Percentiles rank a stretch among this genome's conserved stretches.
These are phyloP conservation scores for Percina caprodes DNA, from an alignment of 2,113 vertebrate genomes.

Conservation along the genomic window DNA sequence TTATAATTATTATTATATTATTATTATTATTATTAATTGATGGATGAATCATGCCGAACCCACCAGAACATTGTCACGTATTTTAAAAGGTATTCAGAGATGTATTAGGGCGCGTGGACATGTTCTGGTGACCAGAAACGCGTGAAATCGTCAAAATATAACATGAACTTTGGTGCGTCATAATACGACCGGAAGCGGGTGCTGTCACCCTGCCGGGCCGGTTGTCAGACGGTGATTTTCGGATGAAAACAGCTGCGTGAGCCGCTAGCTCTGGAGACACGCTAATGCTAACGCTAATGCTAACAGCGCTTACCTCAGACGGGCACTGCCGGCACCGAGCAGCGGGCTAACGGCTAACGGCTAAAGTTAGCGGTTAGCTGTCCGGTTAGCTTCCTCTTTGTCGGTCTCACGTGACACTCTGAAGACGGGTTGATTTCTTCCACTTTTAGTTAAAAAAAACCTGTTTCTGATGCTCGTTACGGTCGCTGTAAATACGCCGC, in stretches of 20 bases:
- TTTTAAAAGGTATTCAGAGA: accelerated
- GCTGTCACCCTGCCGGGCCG: background rate
- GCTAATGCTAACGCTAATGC: slow-evolving; percentile 39
- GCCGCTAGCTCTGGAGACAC: background rate
- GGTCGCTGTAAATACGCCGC: background rate
- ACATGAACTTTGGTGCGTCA: no score
- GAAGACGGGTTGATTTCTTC: background rate
- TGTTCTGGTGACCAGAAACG: no score
- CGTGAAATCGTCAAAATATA: background rate
- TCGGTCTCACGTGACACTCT: no score
- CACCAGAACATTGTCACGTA: accelerated
- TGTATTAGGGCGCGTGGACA: background rate
- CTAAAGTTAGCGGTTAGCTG: background rate
- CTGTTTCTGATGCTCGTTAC: background rate
- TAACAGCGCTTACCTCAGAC: slow-evolving; percentile 55
- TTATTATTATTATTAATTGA: no score
- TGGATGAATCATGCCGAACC: background rate
- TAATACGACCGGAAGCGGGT: background rate
- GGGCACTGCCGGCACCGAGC: slow-evolving; percentile 22
- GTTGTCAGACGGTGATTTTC: background rate
- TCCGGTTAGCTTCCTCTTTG: background rate
- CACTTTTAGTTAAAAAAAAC: background rate
- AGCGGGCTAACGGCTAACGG: slow-evolving; percentile 2
- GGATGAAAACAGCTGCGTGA: background rate
- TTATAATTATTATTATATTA: no score